Evolutionary conservation across 2,113 vertebrate species (phyloP).

Genomic region (Pterocles burchelli): DNA sequence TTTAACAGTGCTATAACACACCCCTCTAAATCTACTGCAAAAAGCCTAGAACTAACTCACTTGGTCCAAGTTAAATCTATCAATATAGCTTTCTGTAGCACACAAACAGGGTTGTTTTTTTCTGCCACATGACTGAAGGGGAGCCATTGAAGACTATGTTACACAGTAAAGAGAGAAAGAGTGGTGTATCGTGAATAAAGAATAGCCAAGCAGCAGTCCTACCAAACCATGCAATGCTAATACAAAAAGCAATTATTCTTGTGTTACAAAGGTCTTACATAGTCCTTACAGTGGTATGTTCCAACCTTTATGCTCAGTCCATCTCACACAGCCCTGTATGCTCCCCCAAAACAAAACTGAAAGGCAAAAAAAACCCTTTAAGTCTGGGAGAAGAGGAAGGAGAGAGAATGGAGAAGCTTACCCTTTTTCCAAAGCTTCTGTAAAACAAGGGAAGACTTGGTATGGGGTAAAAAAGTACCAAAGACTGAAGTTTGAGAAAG

Average conservation of each 20-base stretch:
- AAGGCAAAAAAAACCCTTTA: background rate
- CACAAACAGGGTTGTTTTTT: background rate
- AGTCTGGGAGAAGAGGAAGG: background rate
- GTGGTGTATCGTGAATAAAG: background rate
- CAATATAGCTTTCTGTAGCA: background rate
- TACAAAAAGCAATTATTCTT: background rate
- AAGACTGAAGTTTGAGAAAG: background rate
- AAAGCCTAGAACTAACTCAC: fast-evolving
- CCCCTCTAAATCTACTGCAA: background rate
- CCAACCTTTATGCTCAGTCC: background rate
- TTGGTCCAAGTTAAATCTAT: background rate
- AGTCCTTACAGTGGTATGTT: background rate
- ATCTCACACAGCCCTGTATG: background rate
- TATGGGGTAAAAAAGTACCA: background rate
- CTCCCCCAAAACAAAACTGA: background rate
- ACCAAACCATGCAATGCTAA: background rate
- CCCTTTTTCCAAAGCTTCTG: background rate
- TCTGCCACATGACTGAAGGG: background rate
- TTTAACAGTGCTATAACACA: background rate
- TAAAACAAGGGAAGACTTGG: background rate
- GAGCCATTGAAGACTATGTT: background rate
- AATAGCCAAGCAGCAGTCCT: background rate
- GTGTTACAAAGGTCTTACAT: background rate
- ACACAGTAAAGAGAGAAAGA: background rate
- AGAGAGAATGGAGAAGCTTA: background rate